These are phyloP conservation scores for Gibbula magus DNA, from an alignment of 2,888 invertebrate species.

Conservation along the genomic window DNA sequence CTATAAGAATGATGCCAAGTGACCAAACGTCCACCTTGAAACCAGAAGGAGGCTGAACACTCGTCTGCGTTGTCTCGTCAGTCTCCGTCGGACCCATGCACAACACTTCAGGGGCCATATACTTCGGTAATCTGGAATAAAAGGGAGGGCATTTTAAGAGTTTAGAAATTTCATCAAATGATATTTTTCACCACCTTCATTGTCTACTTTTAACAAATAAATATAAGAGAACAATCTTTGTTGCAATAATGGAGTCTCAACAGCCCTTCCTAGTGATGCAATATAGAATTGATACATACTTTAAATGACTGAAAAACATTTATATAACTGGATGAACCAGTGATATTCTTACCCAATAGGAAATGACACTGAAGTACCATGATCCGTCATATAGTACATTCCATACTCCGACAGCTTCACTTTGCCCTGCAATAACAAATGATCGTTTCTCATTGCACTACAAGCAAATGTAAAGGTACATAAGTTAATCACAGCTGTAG, in stretches of 20 bases:
- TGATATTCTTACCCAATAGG: slow-evolving; percentile 79
- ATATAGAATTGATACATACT: too few relatives aligned
- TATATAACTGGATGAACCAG: too few relatives aligned
- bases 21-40: slow-evolving; percentile 95
- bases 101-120: slow-evolving; percentile 74
- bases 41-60: slow-evolving; percentile 75
- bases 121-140: slow-evolving; percentile 67
- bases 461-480: background rate
- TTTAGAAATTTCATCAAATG: background rate
- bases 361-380: slow-evolving; percentile 90
- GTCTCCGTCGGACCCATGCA: slow-evolving; percentile 61
- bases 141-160: too few relatives aligned
- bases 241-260: background rate
- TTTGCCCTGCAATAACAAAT: slow-evolving; percentile 70
- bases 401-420: slow-evolving; percentile 95
- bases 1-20: slow-evolving; percentile 90
- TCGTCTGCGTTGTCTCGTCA: slow-evolving; percentile 60
- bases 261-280: too few relatives aligned
- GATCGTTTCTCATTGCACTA: background rate
- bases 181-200: background rate
- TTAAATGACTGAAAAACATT: too few relatives aligned
- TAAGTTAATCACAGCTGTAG: background rate
- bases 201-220: background rate
- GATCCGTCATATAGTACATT: slow-evolving; percentile 92
- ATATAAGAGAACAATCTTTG: background rate